Evolutionary conservation across 1,140 invertebrate species (phyloP).

Genomic region (Scaptodrosophila lebanonensis): DNA sequence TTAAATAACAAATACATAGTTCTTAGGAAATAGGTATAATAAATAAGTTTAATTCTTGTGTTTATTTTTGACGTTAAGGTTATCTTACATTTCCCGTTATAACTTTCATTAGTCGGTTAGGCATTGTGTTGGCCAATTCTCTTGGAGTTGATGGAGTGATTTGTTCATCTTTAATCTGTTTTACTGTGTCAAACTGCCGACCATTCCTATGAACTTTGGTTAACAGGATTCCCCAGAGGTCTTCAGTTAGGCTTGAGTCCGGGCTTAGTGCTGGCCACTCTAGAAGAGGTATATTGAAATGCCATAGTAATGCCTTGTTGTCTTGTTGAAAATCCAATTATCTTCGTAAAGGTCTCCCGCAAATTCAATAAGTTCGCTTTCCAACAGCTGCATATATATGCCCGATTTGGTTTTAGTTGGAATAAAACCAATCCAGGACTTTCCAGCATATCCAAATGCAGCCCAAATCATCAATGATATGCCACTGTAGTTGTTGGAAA

Average conservation of each 20-base stretch:
- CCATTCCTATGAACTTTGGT: neutral
- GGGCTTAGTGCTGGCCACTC: neutral
- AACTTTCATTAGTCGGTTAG: too few relatives aligned
- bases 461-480: neutral
- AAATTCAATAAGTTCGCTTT: neutral
- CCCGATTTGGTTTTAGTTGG: neutral
- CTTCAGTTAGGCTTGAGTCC: neutral
- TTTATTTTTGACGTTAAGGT: too few relatives aligned
- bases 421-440: neutral
- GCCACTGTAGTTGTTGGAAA: too few relatives aligned
- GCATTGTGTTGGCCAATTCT: too few relatives aligned
- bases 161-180: too few relatives aligned
- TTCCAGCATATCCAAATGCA: neutral
- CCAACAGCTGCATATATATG: neutral
- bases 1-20: too few relatives aligned
- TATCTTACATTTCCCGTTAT: too few relatives aligned
- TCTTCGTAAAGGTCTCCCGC: neutral
- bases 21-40: too few relatives aligned
- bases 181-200: neutral
- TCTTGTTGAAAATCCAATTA: constrained; percentile 1
- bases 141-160: too few relatives aligned
- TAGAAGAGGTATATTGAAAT: neutral
- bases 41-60: too few relatives aligned
- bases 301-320: neutral
- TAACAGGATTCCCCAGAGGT: neutral